phyloP scores from a whole-genome alignment of 1,140 invertebrate genomes.

The Spodoptera litura region DNA sequence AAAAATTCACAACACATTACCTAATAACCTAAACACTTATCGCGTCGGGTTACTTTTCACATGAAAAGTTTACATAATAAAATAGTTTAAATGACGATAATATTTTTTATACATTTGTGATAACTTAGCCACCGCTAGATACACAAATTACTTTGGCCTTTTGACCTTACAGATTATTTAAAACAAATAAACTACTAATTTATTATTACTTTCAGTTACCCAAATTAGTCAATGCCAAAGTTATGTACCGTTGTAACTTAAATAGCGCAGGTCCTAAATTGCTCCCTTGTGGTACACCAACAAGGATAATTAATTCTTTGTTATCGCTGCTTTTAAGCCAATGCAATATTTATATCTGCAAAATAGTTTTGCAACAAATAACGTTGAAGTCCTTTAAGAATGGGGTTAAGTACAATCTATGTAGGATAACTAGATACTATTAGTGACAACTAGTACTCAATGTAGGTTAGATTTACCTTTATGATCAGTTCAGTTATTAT shows the following conservation, averaged over 20 bases:
- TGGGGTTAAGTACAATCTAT: conserved; percentile 7
- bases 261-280: neutral
- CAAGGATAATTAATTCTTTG: neutral
- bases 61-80: conserved; percentile 2
- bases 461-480: no score
- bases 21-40: neutral
- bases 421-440: conserved; percentile 18
- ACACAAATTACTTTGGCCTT: neutral
- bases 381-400: neutral
- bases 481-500: neutral
- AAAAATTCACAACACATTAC: no score
- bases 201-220: no score
- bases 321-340: no score
- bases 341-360: neutral
- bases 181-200: no score
- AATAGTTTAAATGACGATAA: neutral
- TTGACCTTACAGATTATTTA: neutral
- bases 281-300: neutral
- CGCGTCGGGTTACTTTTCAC: neutral
- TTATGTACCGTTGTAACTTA: neutral
- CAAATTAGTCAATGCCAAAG: no score
- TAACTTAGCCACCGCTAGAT: neutral
- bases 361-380: neutral
- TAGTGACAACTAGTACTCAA: no score
- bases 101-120: conserved; percentile 11